Conservation (phyloP, 2,113 vertebrate genomes). For the Willisornis vidua region DNA sequence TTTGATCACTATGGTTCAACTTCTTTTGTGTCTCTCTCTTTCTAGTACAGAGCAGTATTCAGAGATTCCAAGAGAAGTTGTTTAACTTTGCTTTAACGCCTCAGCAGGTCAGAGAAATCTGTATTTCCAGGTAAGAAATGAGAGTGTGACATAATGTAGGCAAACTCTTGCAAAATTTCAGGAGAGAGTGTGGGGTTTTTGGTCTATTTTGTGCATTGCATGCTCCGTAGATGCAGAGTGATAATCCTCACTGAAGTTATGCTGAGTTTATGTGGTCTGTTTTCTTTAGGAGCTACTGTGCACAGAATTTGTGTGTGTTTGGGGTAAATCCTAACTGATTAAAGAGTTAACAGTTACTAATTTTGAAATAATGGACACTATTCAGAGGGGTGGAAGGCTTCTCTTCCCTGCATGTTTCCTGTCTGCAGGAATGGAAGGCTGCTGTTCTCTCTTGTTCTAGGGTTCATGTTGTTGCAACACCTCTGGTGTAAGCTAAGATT, state of each 20-base stretch:
- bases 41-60: constrained; percentile 86
- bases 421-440: background rate
- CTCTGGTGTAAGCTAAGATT: background rate
- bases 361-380: background rate
- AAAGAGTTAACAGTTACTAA: rapidly evolving
- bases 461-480: background rate
- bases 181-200: background rate
- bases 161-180: background rate
- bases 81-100: constrained; percentile 98
- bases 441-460: background rate
- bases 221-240: background rate
- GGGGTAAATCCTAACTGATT: rapidly evolving
- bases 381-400: background rate
- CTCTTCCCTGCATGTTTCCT: background rate
- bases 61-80: constrained; percentile 95
- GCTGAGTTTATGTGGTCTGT: background rate
- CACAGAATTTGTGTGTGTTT: background rate
- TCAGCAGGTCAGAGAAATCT: constrained; percentile 97
- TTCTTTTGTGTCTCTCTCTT: constrained; percentile 5
- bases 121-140: constrained; percentile 91
- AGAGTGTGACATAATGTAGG: background rate
- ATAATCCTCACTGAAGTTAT: background rate
- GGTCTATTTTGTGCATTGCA: rapidly evolving
- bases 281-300: background rate
- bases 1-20: background rate